Evolutionary conservation across 2,113 vertebrate species (phyloP).

Genomic region (Neoarius graeffei): DNA sequence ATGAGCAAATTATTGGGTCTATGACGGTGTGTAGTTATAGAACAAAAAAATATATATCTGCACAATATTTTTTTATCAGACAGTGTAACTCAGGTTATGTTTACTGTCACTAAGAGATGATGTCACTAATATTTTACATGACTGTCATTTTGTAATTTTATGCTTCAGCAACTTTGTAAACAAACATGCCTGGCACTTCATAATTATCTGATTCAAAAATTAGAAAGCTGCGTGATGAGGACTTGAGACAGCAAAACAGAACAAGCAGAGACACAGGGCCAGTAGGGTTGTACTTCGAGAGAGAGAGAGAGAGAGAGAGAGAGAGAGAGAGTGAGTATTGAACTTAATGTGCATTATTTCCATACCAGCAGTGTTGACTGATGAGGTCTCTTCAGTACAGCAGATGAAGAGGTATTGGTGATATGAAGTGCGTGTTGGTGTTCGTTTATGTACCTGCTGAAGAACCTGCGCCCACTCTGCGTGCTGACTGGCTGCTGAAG

Average conservation of each 20-base stretch:
- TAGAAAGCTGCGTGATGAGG: not conserved
- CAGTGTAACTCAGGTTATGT: not conserved
- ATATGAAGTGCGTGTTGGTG: not conserved
- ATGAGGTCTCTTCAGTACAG: not conserved
- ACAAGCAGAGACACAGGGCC: not conserved
- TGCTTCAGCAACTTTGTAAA: constrained; percentile 24
- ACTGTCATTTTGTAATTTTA: constrained; percentile 5
- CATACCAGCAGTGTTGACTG: not conserved
- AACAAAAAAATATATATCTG: too few species aligned
- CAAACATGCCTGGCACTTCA: constrained; percentile 5
- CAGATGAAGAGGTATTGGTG: not conserved
- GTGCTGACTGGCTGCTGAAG: constrained; percentile 46
- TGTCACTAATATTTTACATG: not conserved
- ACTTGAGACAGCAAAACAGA: not conserved
- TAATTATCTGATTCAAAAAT: not conserved
- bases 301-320: not conserved
- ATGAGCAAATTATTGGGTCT: too few species aligned
- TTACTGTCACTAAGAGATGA: not conserved
- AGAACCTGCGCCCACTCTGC: constrained; percentile 67
- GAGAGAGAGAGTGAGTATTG: not conserved
- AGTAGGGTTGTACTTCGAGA: not conserved
- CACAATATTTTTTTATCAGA: not conserved
- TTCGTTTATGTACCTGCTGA: constrained; percentile 76
- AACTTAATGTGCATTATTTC: not conserved
- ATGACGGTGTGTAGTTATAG: not conserved